Base-by-base conservation (phyloP, 1,140 invertebrate species). In the Hyphantria cunea region DNA sequence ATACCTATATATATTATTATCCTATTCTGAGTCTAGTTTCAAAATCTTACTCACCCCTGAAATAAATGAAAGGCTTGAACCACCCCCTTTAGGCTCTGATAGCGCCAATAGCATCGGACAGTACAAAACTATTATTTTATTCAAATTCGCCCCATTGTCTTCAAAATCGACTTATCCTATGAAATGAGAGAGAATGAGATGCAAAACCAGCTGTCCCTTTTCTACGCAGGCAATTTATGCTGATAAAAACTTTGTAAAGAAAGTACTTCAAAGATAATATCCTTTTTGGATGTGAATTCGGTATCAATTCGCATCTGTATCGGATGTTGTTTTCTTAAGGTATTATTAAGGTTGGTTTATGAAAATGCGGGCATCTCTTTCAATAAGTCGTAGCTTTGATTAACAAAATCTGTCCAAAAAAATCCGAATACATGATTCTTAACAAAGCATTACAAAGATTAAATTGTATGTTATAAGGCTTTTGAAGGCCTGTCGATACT, bases 61-160 rank as follows among this genome's bases (percentile, higher is more conserved):
- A 25, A 25, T 25, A 25, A 25, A 25, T 25, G 17, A 3, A 25
- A 25, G 5, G 17, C 17, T 25, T 25, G 17, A 25, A 25, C 17
- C 17, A 25, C 5, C 17, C 17, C 17, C 17, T 25, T 25, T 25
- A 25, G 17, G 17, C n/a, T n/a, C n/a, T n/a, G n/a, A 25, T 25
- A 25, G 17, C 17, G 5, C 1, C 5, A 5, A 25, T 25, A 74
- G 68, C 76, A 67, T 65, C 63, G 68, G 68, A 58, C 76, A 74
- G 70, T 76, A 70, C 72, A 56, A 65, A 74, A 82, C 77, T 82
- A 80, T 82, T 80, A 82, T 85, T 80, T 82, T 79, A 82, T 82
- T 83, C 77, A 80, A 80, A 79, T 78, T 72, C 63, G 44, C 48
- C 64, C 66, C 25, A 72, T 82, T 79, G 73, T 80, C 55, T 44